phyloP scores from a whole-genome alignment of 2,797 vertebrate species.

The Enteromius radiatus region DNA sequence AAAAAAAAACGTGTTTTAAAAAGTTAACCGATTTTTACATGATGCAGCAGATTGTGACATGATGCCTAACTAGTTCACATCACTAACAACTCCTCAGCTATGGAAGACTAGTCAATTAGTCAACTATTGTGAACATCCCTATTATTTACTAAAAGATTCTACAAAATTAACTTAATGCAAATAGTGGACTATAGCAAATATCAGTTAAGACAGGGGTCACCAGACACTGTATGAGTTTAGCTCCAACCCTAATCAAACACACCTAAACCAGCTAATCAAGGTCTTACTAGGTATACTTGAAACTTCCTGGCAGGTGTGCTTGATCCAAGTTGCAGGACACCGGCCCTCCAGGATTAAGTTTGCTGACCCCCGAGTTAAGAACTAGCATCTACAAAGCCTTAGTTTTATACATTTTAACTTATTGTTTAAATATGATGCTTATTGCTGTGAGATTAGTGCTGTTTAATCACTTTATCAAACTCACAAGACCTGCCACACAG shows the following conservation, averaged over 20 bases:
- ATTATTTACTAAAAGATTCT: not conserved
- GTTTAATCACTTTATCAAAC: constrained; percentile 39
- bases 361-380: too few species aligned
- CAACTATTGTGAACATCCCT: too few species aligned
- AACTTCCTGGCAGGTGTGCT: too few species aligned
- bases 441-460: not conserved
- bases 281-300: too few species aligned
- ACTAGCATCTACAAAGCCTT: not conserved
- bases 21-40: not conserved
- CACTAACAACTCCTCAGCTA: not conserved
- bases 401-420: not conserved
- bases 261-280: too few species aligned
- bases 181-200: not conserved
- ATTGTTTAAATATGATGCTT: constrained; percentile 2
- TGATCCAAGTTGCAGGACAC: too few species aligned
- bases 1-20: not conserved
- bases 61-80: not conserved
- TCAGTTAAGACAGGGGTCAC: too few species aligned
- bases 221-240: too few species aligned
- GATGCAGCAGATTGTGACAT: not conserved
- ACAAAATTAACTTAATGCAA: not conserved
- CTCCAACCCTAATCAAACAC: too few species aligned
- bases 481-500: constrained; percentile 29
- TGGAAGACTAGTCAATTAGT: not conserved
- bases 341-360: too few species aligned